A percentile compares a stretch with the other conserved stretches of the same genome.
Evolutionary conservation across 2,888 invertebrate genomes (phyloP).

Genomic region (Leucoma salicis): DNA sequence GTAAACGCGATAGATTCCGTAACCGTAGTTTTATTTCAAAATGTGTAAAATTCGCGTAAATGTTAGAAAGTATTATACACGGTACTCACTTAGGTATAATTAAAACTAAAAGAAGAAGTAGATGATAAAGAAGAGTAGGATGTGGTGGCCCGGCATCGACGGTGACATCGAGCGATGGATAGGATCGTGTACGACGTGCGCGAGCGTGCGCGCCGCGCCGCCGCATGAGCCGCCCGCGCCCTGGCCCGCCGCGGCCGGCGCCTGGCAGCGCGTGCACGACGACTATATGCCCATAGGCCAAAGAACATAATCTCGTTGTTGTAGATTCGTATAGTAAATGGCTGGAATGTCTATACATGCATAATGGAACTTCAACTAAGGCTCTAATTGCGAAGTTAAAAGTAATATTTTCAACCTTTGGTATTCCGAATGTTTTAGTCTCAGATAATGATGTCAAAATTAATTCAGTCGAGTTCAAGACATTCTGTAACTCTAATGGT

Average conservation of each 20-base stretch:
- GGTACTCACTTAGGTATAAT: too few species aligned
- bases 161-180: conserved; percentile 3
- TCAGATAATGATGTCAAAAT: not conserved
- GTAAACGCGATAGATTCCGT: too few species aligned
- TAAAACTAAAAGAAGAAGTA: too few species aligned
- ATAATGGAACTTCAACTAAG: too few species aligned
- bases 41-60: too few species aligned
- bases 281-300: conserved; percentile 1
- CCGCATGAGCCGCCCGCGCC: conserved; percentile 4
- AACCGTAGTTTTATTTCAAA: too few species aligned
- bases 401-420: not conserved
- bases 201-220: not conserved
- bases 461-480: not conserved
- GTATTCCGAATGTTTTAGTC: too few species aligned
- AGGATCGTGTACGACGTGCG: not conserved
- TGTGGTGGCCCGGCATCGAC: conserved; percentile 12
- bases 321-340: too few species aligned
- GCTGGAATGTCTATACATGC: too few species aligned
- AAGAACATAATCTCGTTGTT: not conserved
- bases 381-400: not conserved
- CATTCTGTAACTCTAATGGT: too few species aligned
- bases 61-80: too few species aligned
- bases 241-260: not conserved
- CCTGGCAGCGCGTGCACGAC: not conserved
- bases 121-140: too few species aligned